Conservation (phyloP, 2,797 vertebrate species). For the Danio aesculapii region DNA sequence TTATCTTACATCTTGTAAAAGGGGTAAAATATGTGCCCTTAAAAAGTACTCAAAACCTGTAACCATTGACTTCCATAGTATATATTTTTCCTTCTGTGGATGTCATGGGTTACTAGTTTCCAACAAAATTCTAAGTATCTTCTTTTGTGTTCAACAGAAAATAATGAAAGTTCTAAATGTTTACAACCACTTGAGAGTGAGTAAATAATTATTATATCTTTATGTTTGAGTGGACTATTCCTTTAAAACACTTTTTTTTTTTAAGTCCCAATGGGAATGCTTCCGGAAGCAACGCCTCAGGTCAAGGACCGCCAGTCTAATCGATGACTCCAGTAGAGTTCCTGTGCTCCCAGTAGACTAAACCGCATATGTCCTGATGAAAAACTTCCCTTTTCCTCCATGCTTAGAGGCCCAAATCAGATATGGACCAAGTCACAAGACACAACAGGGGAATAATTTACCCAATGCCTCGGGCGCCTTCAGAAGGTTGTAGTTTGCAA, state of each 20-base stretch:
- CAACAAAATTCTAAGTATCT: too few species aligned
- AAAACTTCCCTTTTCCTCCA: conserved; percentile 27
- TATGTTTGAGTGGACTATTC: too few species aligned
- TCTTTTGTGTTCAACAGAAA: too few species aligned
- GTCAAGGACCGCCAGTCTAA: not conserved
- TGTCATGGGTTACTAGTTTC: too few species aligned
- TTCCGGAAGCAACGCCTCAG: not conserved
- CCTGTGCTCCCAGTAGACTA: not conserved
- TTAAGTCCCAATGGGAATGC: not conserved
- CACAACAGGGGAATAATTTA: conserved; percentile 20
- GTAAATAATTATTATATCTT: too few species aligned
- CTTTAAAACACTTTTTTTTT: not conserved
- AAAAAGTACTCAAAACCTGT: too few species aligned
- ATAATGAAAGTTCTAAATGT: too few species aligned
- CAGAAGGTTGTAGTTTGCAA: conserved; percentile 20
- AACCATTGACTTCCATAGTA: too few species aligned
- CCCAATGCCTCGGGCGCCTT: conserved; percentile 5
- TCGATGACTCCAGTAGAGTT: conserved; percentile 2
- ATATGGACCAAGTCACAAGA: conserved; percentile 52
- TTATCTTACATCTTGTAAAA: too few species aligned
- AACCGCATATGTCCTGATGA: conserved; percentile 6
- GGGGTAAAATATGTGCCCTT: too few species aligned
- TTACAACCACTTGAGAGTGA: too few species aligned
- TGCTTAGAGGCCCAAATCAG: conserved; percentile 25
- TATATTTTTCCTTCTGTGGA: too few species aligned